Evolutionary conservation across 2,113 vertebrate species (phyloP).

Genomic region (Myotis lucifugus): DNA sequence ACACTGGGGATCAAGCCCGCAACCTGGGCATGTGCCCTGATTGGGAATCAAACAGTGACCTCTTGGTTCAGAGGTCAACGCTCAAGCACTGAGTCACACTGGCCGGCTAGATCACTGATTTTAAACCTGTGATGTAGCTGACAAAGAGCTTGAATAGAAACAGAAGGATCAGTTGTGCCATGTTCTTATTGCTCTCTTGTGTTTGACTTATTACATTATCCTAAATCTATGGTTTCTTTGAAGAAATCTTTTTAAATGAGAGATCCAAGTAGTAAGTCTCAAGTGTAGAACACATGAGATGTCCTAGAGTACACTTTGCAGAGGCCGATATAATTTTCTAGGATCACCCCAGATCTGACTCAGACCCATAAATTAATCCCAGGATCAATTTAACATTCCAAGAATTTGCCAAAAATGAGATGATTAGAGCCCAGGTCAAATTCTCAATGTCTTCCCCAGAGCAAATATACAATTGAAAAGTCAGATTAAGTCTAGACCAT

Average conservation of each 20-base stretch:
- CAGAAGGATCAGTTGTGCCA: neutral
- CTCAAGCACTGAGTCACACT: no score
- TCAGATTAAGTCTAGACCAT: conserved; percentile 13
- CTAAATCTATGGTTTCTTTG: conserved; percentile 17
- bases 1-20: no score
- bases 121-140: conserved; percentile 15
- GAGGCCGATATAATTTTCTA: neutral
- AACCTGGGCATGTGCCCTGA: no score
- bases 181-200: neutral
- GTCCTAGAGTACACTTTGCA: neutral
- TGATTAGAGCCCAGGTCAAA: conserved; percentile 18
- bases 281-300: neutral
- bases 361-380: neutral
- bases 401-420: conserved; percentile 49
- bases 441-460: neutral
- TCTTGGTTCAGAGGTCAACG: no score
- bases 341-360: neutral
- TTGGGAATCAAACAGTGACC: no score
- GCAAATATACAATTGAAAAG: conserved; percentile 38
- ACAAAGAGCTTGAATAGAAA: neutral
- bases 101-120: neutral
- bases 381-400: neutral
- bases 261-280: neutral
- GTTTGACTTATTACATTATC: neutral
- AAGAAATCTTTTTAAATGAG: conserved; percentile 17